phyloP scores from a whole-genome alignment of 2,113 vertebrate genomes.

The Sturnira hondurensis region DNA sequence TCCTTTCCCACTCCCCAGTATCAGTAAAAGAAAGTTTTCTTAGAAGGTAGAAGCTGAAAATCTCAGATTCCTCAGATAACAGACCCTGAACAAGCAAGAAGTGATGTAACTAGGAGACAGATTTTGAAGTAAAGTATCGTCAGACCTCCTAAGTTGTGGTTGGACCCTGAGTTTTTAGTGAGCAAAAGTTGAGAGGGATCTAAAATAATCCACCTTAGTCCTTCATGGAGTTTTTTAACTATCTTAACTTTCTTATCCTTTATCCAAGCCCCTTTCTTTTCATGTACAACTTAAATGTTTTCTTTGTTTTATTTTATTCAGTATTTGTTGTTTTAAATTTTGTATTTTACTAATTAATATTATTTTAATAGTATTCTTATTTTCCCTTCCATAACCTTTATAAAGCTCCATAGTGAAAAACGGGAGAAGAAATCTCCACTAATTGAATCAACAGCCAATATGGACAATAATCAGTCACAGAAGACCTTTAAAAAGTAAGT shows the following conservation, averaged over 20 bases:
- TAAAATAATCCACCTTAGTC: not conserved
- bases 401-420: slow-evolving; percentile 94
- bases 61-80: slow-evolving; percentile 14
- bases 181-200: not conserved
- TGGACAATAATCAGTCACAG: slow-evolving; percentile 95
- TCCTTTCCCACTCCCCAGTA: no score
- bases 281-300: slow-evolving; percentile 24
- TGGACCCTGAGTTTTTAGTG: not conserved
- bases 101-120: not conserved
- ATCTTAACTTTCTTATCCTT: not conserved
- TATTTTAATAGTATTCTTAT: slow-evolving; percentile 34
- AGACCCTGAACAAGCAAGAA: not conserved
- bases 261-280: not conserved
- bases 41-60: not conserved
- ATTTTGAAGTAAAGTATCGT: slow-evolving; percentile 8
- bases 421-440: slow-evolving; percentile 96
- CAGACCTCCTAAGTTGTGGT: not conserved
- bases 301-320: not conserved
- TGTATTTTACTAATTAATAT: not conserved
- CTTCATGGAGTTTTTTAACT: not conserved
- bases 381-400: slow-evolving; percentile 52
- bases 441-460: slow-evolving; percentile 94
- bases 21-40: not conserved
- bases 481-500: slow-evolving; percentile 94
- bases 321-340: slow-evolving; percentile 18